Evolutionary conservation across 2,888 invertebrate genomes (phyloP).

Genomic region (Gryllus longicercus): DNA sequence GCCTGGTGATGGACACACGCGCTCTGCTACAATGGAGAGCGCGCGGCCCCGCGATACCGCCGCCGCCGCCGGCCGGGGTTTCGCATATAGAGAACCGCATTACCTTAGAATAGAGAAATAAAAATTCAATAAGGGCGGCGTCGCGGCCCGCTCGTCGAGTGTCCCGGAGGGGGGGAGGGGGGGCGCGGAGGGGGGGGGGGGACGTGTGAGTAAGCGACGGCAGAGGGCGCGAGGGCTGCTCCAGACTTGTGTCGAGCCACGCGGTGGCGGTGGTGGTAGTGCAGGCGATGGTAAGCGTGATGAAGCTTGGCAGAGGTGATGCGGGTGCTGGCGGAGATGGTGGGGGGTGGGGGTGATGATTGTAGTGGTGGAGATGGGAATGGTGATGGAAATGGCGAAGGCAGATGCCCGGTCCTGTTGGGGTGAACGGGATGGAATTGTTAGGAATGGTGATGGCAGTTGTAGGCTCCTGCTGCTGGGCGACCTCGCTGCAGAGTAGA

Average conservation of each 20-base stretch:
- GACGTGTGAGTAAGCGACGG: background rate
- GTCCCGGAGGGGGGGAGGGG: background rate
- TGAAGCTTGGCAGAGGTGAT: background rate
- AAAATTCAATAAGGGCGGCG: constrained; percentile 17
- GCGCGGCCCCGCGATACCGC: background rate
- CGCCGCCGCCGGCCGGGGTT: background rate
- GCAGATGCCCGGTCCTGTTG: too few relatives aligned
- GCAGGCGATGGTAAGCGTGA: background rate
- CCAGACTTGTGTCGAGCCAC: background rate
- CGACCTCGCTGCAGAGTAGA: too few relatives aligned
- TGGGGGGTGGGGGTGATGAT: too few relatives aligned
- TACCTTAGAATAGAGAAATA: constrained; percentile 17
- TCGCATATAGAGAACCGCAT: constrained; percentile 6
- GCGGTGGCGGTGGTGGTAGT: background rate
- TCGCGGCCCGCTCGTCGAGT: background rate
- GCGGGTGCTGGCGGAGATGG: background rate
- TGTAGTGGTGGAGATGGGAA: too few relatives aligned
- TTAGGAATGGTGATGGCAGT: too few relatives aligned
- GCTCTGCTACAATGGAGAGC: constrained; percentile 17
- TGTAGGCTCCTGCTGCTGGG: too few relatives aligned
- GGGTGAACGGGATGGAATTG: too few relatives aligned
- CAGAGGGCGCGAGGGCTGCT: background rate
- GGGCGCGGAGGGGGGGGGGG: background rate
- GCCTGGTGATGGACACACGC: constrained; percentile 1
- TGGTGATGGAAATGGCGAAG: too few relatives aligned